Evolutionary conservation across 2,888 invertebrate species (phyloP).

Genomic region (Oscheius sp.): DNA sequence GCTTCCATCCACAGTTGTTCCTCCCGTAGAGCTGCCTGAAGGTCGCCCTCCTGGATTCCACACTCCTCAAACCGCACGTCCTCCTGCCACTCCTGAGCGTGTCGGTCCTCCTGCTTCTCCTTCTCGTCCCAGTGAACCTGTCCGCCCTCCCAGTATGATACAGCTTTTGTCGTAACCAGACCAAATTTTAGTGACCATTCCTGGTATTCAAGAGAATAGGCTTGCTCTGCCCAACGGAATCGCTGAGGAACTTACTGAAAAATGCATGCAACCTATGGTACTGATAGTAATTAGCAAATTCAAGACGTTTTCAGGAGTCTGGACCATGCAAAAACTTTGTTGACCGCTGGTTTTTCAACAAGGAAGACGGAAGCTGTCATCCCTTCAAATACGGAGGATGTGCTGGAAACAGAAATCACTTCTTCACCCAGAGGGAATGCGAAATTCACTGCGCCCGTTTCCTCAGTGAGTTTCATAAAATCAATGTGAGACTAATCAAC

Average conservation of each 20-base stretch:
- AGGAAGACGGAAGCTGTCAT: slow-evolving; percentile 66
- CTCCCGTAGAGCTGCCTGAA: slow-evolving; percentile 18
- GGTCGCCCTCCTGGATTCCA: slow-evolving; percentile 26
- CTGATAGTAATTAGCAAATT: background rate
- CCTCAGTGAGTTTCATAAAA: slow-evolving; percentile 60
- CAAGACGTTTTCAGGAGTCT: slow-evolving; percentile 61
- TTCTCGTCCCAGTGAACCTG: slow-evolving; percentile 40
- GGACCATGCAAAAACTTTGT: slow-evolving; percentile 72
- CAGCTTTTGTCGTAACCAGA: background rate
- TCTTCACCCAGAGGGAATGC: slow-evolving; percentile 72
- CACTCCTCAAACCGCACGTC: slow-evolving; percentile 27
- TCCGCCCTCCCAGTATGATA: slow-evolving; percentile 27
- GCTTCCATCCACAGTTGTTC: slow-evolving; percentile 2
- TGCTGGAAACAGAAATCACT: slow-evolving; percentile 72
- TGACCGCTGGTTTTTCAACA: slow-evolving; percentile 72
- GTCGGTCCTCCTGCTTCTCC: slow-evolving; percentile 52
- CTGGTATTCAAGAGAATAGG: slow-evolving; percentile 24
- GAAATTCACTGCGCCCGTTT: slow-evolving; percentile 73
- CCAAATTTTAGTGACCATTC: slow-evolving; percentile 10
- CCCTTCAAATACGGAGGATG: slow-evolving; percentile 73
- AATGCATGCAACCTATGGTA: slow-evolving; percentile 70
- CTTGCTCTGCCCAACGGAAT: slow-evolving; percentile 41
- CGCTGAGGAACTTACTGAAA: slow-evolving; percentile 61
- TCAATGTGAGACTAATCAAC: slow-evolving; percentile 13
- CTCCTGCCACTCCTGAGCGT: slow-evolving; percentile 26